Percentiles rank a stretch among this genome's conserved stretches.
Conservation (phyloP, 2,113 vertebrate species). For the Brachypodius melanocephalos region DNA sequence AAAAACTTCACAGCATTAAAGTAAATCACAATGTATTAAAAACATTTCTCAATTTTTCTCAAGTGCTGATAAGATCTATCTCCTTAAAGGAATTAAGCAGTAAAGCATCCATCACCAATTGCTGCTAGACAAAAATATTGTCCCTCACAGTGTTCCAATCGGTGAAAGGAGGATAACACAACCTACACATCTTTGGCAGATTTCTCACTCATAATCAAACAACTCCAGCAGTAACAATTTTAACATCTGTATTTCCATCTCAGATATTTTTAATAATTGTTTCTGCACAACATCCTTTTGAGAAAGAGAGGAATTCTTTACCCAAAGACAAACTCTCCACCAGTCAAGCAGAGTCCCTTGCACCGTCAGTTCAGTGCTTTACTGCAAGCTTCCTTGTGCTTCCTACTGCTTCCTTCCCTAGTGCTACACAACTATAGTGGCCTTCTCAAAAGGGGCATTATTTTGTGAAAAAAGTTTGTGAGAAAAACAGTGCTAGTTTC, state of each 20-base stretch:
- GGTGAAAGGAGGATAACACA: neutral
- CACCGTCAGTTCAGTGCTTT: neutral
- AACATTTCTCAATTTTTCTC: slow-evolving; percentile 35
- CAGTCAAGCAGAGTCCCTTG: neutral
- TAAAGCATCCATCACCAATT: slow-evolving; percentile 29
- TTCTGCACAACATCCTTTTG: neutral
- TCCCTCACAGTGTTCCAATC: neutral
- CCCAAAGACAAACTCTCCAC: neutral
- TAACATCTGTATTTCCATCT: neutral
- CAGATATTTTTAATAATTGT: neutral
- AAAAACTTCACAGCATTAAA: slow-evolving; percentile 55
- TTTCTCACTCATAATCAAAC: neutral
- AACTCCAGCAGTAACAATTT: neutral
- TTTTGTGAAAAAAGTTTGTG: neutral
- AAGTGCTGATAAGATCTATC: slow-evolving; percentile 33
- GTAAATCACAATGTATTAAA: neutral
- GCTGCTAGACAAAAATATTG: neutral
- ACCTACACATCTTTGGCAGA: neutral
- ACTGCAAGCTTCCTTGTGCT: neutral
- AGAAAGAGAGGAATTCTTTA: neutral
- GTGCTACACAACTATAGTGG: neutral
- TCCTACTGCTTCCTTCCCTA: too few species aligned
- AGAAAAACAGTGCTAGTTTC: neutral
- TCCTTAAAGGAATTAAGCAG: slow-evolving; percentile 53
- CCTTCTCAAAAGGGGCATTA: neutral